A percentile compares a stretch with the other conserved stretches of the same genome.
Conservation (phyloP, 1,140 invertebrate species). For the Lepidurus apus region DNA sequence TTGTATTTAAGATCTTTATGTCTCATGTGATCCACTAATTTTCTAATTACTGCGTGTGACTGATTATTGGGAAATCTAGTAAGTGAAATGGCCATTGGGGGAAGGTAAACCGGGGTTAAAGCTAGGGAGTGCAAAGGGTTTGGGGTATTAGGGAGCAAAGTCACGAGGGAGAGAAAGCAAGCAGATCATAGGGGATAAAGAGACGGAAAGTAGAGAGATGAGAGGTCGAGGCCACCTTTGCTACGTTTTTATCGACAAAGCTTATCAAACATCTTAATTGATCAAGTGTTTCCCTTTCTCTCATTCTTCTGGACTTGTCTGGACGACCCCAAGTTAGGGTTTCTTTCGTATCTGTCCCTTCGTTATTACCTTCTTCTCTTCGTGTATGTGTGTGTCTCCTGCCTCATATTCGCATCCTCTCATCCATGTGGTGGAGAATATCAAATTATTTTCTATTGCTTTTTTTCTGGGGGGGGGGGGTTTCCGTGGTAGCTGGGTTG, state of each 20-base stretch:
- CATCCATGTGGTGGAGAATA: background rate
- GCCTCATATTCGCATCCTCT: background rate
- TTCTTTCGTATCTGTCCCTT: background rate
- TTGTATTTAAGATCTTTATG: too few species aligned
- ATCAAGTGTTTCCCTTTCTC: conserved; percentile 11
- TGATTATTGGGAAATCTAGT: background rate
- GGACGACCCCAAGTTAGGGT: background rate
- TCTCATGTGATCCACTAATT: background rate
- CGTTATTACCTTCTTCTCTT: background rate
- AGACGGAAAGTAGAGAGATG: background rate
- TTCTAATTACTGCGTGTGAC: background rate
- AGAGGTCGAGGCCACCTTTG: background rate
- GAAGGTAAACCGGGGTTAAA: background rate
- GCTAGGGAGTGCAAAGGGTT: background rate
- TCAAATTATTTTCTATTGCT: background rate
- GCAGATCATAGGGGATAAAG: background rate
- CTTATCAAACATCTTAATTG: conserved; percentile 22
- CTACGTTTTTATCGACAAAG: background rate
- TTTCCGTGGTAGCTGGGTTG: background rate
- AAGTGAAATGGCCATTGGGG: background rate
- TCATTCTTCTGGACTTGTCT: background rate
- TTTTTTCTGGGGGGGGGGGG: background rate
- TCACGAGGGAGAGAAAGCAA: background rate
- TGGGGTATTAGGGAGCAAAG: background rate
- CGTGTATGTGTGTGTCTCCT: background rate